Evolutionary conservation across 2,888 invertebrate species (phyloP), one percentile per base, ranked within the genome.

Genomic region (Andricus curvator): DNA sequence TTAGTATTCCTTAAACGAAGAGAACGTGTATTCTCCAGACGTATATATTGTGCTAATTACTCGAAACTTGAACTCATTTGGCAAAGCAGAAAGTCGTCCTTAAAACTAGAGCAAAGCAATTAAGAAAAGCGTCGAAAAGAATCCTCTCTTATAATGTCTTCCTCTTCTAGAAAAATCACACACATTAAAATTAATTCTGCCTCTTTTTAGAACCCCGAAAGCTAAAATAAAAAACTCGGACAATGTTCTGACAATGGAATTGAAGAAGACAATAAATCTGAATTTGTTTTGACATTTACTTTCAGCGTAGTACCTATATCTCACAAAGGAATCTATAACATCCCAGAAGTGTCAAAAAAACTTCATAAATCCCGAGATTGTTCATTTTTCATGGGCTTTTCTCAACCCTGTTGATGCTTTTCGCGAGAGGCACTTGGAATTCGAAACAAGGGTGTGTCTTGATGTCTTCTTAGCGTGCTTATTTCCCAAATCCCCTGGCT

Each of bases 381-480:
- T 37, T 4, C 37, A 66, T 37, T 66, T 66, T 66, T 66, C 37
- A 66, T 41, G 33, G 66, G 41, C 4, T 66, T 66, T 66, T 13
- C 37, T 33, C 66, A 37, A 33, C 66, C 66, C 20, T 66, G 66
- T 37, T 66, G 33, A 65, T 20, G 37, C 37, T 65, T 33, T 37
- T n/a, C 6, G 41, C 37, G 20, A 33, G 33, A 66, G 37, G 37
- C 37, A 66, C 66, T 66, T 66, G n/a, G 41, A 41, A 66, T 66
- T 66, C 66, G 66, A 41, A 66, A 66, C 37, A n/a, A 25, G 37
- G 66, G n/a, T 37, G 37, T 37, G 37, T 37, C 37, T 37, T 37
- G 66, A 20, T 66, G 66, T 66, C 66, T 66, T 66, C 66, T 66
- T 66, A 66, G 66, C 66, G 1, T 66, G n/a, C 41, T 66, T 37